phyloP scores from a whole-genome alignment of 1,140 invertebrate species.

The Drosophila pseudoobscura region DNA sequence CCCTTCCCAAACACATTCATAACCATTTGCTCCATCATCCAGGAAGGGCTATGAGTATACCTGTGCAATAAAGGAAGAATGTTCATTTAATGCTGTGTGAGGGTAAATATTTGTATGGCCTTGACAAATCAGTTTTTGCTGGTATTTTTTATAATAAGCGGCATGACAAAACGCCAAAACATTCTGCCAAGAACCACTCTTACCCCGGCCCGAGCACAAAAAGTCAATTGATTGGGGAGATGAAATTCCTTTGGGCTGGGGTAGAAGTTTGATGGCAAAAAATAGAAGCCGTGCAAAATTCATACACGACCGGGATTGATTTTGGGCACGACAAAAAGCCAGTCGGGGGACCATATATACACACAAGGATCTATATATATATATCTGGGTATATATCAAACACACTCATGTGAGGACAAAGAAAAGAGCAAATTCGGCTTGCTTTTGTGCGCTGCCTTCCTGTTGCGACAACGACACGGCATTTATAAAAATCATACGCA shows the following conservation, averaged over 20 bases:
- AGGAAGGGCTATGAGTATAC: slow-evolving; percentile 13
- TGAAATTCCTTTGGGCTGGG: slow-evolving; percentile 55
- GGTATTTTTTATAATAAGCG: slow-evolving; percentile 71
- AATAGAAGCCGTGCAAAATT: slow-evolving; percentile 76
- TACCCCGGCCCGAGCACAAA: slow-evolving; percentile 10
- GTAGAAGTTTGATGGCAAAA: slow-evolving; percentile 33
- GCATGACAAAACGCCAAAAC: slow-evolving; percentile 56
- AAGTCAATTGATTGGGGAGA: slow-evolving; percentile 56
- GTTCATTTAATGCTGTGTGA: slow-evolving; percentile 63
- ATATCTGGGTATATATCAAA: slow-evolving; percentile 38
- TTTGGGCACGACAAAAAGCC: slow-evolving; percentile 53
- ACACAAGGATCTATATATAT: slow-evolving; percentile 5
- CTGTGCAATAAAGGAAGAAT: slow-evolving; percentile 55
- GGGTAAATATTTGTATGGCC: slow-evolving; percentile 70
- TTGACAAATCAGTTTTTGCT: slow-evolving; percentile 75
- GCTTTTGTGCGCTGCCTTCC: slow-evolving; percentile 70
- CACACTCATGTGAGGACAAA: slow-evolving; percentile 26
- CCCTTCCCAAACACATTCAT: slow-evolving; percentile 7
- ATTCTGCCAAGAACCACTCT: slow-evolving; percentile 14
- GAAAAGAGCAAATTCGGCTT: slow-evolving; percentile 60
- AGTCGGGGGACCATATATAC: slow-evolving; percentile 25
- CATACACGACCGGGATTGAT: slow-evolving; percentile 67
- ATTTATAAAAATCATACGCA: slow-evolving; percentile 81
- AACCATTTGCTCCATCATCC: slow-evolving; percentile 40
- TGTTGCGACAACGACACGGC: slow-evolving; percentile 72